Conservation (phyloP, 64 coral and sea anemone genomes). For the Astreopora myriophthalma region DNA sequence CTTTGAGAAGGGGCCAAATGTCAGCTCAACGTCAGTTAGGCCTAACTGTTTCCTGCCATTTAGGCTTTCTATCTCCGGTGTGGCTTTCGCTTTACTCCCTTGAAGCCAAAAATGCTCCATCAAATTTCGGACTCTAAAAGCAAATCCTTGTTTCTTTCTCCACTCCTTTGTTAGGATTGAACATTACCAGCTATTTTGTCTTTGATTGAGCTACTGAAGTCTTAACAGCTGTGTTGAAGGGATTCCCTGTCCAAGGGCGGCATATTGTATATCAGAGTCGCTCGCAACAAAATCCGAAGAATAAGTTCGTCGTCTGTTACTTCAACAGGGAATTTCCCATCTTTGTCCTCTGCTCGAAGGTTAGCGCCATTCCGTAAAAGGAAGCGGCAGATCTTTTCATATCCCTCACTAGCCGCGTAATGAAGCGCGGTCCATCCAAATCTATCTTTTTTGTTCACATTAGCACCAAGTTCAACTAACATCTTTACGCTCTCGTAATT, state of each 20-base stretch:
- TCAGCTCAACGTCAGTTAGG: not conserved
- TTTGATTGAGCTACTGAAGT: not conserved
- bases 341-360: conserved; percentile 71
- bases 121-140: not conserved
- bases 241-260: conserved; percentile 61
- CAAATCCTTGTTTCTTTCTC: not conserved
- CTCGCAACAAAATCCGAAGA: conserved; percentile 75
- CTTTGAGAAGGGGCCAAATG: not conserved
- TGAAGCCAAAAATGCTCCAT: not conserved
- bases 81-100: not conserved
- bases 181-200: not conserved
- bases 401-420: conserved; percentile 95
- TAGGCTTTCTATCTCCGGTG: not conserved
- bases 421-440: conserved; percentile 89
- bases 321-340: conserved; percentile 90
- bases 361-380: conserved; percentile 85
- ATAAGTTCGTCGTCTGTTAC: conserved; percentile 92
- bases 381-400: conserved; percentile 81
- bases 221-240: conserved; percentile 52
- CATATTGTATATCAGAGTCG: conserved; percentile 72
- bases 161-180: not conserved
- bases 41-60: not conserved
- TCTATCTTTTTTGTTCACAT: conserved; percentile 84
- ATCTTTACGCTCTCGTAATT: conserved; percentile 83
- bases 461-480: conserved; percentile 83